Conservation (phyloP, 2,113 vertebrate genomes). For the Nesoenas mayeri region DNA sequence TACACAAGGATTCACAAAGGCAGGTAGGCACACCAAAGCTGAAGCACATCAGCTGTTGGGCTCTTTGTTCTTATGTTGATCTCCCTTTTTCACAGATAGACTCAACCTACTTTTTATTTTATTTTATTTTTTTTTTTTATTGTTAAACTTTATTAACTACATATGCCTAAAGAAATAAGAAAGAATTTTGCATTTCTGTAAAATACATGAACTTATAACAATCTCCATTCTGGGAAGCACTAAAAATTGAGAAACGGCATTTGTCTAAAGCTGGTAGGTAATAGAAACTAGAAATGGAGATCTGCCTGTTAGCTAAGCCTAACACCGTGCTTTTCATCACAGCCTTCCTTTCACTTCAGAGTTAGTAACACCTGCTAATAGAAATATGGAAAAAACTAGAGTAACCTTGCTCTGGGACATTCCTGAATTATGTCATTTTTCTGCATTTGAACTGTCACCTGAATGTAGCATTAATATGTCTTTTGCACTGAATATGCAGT, state of each 20-base stretch:
- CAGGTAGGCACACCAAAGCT: not conserved
- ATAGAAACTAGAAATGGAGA: not conserved
- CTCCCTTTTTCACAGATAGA: not conserved
- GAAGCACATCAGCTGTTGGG: not conserved
- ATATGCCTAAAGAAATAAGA: not conserved
- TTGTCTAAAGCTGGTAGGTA: not conserved
- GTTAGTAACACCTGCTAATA: not conserved
- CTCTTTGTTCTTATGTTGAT: not conserved
- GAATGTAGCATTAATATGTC: not conserved
- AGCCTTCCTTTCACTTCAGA: not conserved
- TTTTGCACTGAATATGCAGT: not conserved
- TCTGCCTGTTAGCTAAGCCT: not conserved
- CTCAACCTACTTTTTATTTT: too few relatives aligned
- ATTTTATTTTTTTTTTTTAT: not conserved
- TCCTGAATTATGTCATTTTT: not conserved
- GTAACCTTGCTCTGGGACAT: not conserved
- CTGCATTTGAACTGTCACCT: constrained; percentile 19
- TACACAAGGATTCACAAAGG: not conserved
- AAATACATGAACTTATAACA: constrained; percentile 11
- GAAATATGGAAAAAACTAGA: not conserved
- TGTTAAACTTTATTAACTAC: not conserved
- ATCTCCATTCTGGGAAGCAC: not conserved
- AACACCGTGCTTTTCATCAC: not conserved
- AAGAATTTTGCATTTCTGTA: not conserved
- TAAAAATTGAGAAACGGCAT: not conserved